phyloP scores from a whole-genome alignment of 2,113 vertebrate species.

The Asarcornis scutulata region DNA sequence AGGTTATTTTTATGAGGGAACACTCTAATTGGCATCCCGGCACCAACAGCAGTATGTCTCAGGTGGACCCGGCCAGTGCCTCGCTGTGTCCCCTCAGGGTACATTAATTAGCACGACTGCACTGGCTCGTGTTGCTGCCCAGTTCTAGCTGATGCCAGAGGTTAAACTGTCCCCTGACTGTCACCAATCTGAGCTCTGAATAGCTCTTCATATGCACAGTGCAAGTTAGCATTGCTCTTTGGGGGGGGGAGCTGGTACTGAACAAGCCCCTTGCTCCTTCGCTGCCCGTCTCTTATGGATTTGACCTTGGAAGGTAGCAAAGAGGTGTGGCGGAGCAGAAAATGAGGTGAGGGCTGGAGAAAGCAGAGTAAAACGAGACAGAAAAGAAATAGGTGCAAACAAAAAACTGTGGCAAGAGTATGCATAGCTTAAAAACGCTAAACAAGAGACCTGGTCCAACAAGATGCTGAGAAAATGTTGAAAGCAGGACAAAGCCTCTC shows the following conservation, averaged over 20 bases:
- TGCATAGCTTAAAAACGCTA: not conserved
- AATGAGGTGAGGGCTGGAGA: not conserved
- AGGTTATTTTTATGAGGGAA: constrained; percentile 28
- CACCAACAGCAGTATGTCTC: constrained; percentile 26
- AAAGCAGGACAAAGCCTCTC: not conserved
- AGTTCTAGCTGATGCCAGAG: constrained; percentile 56
- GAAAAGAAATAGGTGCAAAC: not conserved
- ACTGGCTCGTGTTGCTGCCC: constrained; percentile 1
- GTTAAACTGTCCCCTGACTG: constrained; percentile 52
- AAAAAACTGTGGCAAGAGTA: not conserved
- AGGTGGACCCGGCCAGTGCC: constrained; percentile 44
- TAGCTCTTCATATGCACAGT: not conserved
- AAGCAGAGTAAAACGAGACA: not conserved
- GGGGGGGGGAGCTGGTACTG: not conserved
- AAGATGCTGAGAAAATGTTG: not conserved
- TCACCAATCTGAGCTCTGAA: constrained; percentile 6
- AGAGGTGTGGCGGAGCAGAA: not conserved
- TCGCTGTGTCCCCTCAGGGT: constrained; percentile 45
- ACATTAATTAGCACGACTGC: constrained; percentile 56
- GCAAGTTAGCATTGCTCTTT: not conserved
- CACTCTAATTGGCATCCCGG: constrained; percentile 14
- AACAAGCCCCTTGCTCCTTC: not conserved
- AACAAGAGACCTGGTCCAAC: not conserved
- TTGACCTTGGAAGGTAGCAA: not conserved
- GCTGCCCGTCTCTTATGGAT: not conserved